These are phyloP conservation scores for Metopia argyrocephala DNA, from an alignment of 2,888 invertebrate species.

Conservation along the genomic window DNA sequence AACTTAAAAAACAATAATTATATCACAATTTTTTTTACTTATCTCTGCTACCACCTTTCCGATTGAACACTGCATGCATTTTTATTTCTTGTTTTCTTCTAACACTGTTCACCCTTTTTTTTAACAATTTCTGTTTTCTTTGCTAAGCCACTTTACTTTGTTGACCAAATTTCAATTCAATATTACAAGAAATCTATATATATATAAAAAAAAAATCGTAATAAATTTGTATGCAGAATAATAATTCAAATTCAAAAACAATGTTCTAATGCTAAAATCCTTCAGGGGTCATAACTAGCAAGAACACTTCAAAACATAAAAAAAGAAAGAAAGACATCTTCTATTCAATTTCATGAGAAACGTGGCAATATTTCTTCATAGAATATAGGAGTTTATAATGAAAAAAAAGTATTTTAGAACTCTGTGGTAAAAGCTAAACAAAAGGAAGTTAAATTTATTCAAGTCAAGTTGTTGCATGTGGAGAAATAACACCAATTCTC, in stretches of 20 bases:
- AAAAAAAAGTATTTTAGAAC: too few relatives aligned
- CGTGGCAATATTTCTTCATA: slow-evolving; percentile 31
- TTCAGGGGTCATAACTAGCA: slow-evolving; percentile 55
- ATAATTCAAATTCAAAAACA: slow-evolving; percentile 50
- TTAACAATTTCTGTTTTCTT: too few relatives aligned
- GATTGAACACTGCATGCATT: too few relatives aligned
- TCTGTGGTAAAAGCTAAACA: not conserved
- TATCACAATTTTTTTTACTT: too few relatives aligned
- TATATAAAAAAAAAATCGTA: not conserved
- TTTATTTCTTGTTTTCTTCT: too few relatives aligned
- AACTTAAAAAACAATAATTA: too few relatives aligned
- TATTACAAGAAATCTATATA: not conserved
- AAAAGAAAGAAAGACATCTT: slow-evolving; percentile 29
- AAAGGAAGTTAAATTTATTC: slow-evolving; percentile 18
- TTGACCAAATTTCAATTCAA: not conserved
- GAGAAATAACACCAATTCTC: slow-evolving; percentile 49
- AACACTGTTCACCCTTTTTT: not conserved
- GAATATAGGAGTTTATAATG: slow-evolving; percentile 2
- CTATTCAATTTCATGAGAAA: slow-evolving; percentile 51
- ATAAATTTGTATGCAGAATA: not conserved
- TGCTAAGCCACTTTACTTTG: too few relatives aligned
- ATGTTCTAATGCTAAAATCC: slow-evolving; percentile 35
- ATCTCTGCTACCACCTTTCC: too few relatives aligned
- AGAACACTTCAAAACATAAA: slow-evolving; percentile 21
- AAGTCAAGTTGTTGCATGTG: not conserved